These are phyloP conservation scores for Andrena marginata DNA, from an alignment of 2,888 invertebrate species.

Conservation along the genomic window DNA sequence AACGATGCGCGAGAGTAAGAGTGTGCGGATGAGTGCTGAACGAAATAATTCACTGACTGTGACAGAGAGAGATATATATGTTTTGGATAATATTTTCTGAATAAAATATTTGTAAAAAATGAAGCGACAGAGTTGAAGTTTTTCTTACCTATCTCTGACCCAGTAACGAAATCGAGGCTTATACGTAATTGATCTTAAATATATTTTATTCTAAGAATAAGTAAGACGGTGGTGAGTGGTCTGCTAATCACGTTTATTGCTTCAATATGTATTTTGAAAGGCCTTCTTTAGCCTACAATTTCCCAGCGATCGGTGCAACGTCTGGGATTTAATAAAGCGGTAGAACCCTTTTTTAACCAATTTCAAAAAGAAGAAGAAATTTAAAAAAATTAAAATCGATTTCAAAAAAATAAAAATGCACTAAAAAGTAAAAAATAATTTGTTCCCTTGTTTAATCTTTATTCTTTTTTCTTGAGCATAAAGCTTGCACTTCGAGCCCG, in stretches of 20 bases:
- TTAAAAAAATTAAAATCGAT: too few relatives aligned
- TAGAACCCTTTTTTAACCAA: too few relatives aligned
- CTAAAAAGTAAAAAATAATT: too few relatives aligned
- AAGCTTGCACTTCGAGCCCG: too few relatives aligned
- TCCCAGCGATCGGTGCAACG: too few relatives aligned
- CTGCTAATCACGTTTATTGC: slow-evolving; percentile 47
- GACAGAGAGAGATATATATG: not conserved
- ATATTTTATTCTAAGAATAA: not conserved
- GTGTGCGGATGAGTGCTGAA: slow-evolving; percentile 13
- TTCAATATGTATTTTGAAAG: slow-evolving; percentile 32
- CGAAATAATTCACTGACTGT: slow-evolving; percentile 2
- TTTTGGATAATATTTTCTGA: slow-evolving; percentile 41
- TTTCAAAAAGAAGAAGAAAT: too few relatives aligned
- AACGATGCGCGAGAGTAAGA: not conserved
- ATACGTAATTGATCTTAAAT: not conserved
- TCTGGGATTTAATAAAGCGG: too few relatives aligned
- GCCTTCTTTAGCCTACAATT: too few relatives aligned
- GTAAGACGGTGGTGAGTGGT: slow-evolving; percentile 15
- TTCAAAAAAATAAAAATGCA: too few relatives aligned
- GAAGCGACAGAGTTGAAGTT: not conserved
- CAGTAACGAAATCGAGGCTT: not conserved
- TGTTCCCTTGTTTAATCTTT: too few relatives aligned
- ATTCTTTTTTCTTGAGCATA: too few relatives aligned
- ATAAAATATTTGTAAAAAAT: slow-evolving; percentile 35
- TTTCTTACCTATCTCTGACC: too few relatives aligned